These are phyloP conservation scores for Astreopora myriophthalma DNA, from an alignment of 64 coral and sea anemone genomes.

Conservation along the genomic window DNA sequence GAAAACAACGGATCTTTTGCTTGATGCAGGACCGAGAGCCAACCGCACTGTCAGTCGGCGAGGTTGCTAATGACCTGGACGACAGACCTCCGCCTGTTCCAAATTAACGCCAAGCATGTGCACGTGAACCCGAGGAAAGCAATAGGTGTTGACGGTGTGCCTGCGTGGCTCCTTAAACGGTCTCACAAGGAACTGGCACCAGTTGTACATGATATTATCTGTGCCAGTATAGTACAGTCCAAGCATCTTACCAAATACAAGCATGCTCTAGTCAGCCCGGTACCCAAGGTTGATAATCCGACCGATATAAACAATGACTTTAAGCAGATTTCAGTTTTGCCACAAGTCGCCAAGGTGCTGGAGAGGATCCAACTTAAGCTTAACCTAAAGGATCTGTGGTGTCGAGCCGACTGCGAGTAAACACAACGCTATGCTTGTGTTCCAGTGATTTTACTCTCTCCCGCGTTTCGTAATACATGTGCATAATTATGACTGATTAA, in stretches of 20 bases:
- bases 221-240: conserved; percentile 49
- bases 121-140: conserved; percentile 30
- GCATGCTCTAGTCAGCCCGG: conserved; percentile 30
- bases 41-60: not conserved
- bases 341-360: conserved; percentile 38
- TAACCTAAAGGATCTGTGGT: too few species aligned
- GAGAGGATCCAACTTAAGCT: conserved; percentile 47
- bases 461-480: too few species aligned
- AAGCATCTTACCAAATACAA: conserved; percentile 40
- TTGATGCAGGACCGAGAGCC: not conserved
- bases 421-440: too few species aligned
- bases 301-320: conserved; percentile 37
- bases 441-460: too few species aligned
- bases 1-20: not conserved
- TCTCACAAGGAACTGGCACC: conserved; percentile 35
- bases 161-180: conserved; percentile 30
- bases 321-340: conserved; percentile 34
- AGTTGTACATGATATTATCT: conserved; percentile 48
- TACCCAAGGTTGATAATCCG: conserved; percentile 40
- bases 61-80: not conserved
- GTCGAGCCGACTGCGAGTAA: too few species aligned
- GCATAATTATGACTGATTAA: too few species aligned
- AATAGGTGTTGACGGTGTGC: conserved; percentile 31
- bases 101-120: conserved; percentile 2
- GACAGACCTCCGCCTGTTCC: not conserved